These are phyloP conservation scores for Gibbula magus DNA, from an alignment of 2,888 invertebrate species.

Conservation along the genomic window DNA sequence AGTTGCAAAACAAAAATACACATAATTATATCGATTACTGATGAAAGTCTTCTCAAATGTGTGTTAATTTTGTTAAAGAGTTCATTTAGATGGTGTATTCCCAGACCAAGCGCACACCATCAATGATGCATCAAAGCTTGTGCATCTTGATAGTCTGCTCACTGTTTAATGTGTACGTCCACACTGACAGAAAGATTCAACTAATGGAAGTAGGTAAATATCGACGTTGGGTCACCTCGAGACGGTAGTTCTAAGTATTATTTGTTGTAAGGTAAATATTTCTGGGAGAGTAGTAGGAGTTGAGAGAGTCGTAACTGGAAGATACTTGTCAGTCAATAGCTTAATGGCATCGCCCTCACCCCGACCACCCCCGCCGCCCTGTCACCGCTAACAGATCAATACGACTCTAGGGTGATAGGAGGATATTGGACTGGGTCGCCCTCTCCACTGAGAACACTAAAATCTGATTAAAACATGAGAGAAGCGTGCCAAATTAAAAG, in stretches of 20 bases:
- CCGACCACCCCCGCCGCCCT: slow-evolving; percentile 16
- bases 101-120: not conserved
- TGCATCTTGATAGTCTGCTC: not conserved
- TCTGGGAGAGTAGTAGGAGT: not conserved
- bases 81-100: not conserved
- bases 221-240: not conserved
- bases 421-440: slow-evolving; percentile 11
- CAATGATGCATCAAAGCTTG: not conserved
- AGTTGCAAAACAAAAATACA: too few relatives aligned
- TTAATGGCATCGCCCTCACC: slow-evolving; percentile 4
- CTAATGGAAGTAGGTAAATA: slow-evolving; percentile 12
- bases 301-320: not conserved
- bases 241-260: not conserved
- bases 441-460: slow-evolving; percentile 6
- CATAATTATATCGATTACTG: too few relatives aligned
- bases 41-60: too few relatives aligned
- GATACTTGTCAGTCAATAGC: slow-evolving; percentile 18
- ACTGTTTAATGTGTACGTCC: not conserved
- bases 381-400: slow-evolving; percentile 6
- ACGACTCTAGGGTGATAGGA: not conserved
- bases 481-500: slow-evolving; percentile 22
- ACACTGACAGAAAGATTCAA: not conserved
- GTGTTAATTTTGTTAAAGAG: too few relatives aligned
- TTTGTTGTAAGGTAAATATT: slow-evolving; percentile 8
- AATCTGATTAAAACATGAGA: slow-evolving; percentile 22